Evolutionary conservation across 2,797 vertebrate species (phyloP), one percentile per base, ranked within the genome.

Genomic region (Leontocebus nigricollis): DNA sequence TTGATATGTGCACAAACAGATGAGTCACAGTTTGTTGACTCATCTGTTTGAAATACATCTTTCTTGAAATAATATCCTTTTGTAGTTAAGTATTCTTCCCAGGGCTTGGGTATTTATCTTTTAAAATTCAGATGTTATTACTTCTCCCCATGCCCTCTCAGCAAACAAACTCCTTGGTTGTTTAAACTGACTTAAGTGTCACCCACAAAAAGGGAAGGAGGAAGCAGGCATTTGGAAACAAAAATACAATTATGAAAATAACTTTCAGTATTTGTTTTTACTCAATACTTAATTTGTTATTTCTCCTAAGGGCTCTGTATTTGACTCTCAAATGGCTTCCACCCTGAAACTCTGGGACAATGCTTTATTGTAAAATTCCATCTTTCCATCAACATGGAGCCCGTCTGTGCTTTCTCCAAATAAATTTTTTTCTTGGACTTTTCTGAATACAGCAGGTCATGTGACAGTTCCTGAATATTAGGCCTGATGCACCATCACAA

Each of bases 181-280:
- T 67, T 97, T 95, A 93, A 88, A 83, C n/a, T 92, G 94, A 94
- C 36, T 93, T 59, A 73, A 64, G n/a, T 91, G 7, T 83, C 30
- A 83, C 46, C 57, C 77, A 90, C 67, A 80, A 86, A 87, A 85
- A 75, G 7, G n/a, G 88, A 64, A 81, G 15, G 33, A 59, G 57
- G 48, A 84, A 77, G 57, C 30, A 94, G 77, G 46, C 75, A 87
- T 93, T 94, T 96, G 89, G 75, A 85, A 95, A 88, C 81, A 82
- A 85, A 92, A 82, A 88, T 57, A 93, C 36, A 90, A 88, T 84
- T 87, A 88, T 64, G 50, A 91, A 90, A 88, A 85, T 93, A 93
- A 81, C 22, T 82, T 93, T 82, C 48, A 86, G 48, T 77, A 83
- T 93, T 89, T 94, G 67, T 91, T 94, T 95, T 86, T 14, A 87